Base-by-base conservation (phyloP, 2,113 vertebrate genomes). In the Paradisaea rubra region DNA sequence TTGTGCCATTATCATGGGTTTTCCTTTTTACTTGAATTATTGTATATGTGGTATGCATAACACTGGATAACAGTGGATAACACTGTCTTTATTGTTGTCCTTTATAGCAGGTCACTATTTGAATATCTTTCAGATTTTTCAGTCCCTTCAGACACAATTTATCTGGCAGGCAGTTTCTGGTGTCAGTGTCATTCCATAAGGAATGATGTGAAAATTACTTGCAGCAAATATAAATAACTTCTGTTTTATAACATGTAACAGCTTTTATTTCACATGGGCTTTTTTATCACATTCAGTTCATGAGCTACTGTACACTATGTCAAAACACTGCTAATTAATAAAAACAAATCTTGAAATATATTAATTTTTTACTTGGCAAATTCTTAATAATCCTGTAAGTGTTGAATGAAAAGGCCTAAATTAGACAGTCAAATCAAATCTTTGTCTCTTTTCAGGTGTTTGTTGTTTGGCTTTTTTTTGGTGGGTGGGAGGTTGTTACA, bases 401-500 rank as follows among this genome's bases (percentile, higher is more conserved):
- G 5, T 35, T 68, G 33, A 66, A 30, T 88, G 31, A 79, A 87
- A 90, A 12, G 6, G 4, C 6, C 27, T 86, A 56, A 71, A 72
- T 82, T 39, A 72, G n/a, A n/a, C 22, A 54, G 6, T 6, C 4
- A 53, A 52, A 42, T 30, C 9, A 35, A 64, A 13, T 39, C 21
- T 77, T 47, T 70, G 11, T 25, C 31, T 42, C 13, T 54, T 47
- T 81, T 47, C 47, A 66, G 19, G 4, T 77, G 4, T 11, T 53
- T 42, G 16, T 25, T 52, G 6, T 35, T n/a, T 59, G 13, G 2
- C 5, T 1, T 21, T 44, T 6, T 73, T 54, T 22, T 4, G 2
- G 3, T 1, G 4, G 6, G 2, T 14, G 3, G 11, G 8, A 35
- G 0, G 4, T 17, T 18, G 6, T 56, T 76, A 19, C 5, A 5